Conservation (phyloP, 2,797 vertebrate species). For the Hybognathus amarus region DNA sequence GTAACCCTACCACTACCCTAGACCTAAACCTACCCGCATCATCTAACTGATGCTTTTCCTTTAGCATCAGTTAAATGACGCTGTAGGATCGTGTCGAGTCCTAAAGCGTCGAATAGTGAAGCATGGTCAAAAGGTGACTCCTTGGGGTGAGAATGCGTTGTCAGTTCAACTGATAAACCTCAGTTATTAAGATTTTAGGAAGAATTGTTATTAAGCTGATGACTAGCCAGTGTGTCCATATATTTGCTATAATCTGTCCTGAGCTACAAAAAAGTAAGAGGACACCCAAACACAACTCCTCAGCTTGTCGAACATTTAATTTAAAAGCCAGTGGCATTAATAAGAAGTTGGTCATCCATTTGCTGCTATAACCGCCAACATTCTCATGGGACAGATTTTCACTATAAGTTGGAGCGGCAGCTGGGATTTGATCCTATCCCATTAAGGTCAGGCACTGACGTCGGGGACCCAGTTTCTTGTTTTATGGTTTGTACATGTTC, state of each 20-base stretch:
- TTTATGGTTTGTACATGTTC: not conserved
- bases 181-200: not conserved
- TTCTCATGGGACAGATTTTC: not conserved
- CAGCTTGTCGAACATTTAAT: not conserved
- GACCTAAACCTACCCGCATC: too few relatives aligned
- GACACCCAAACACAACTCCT: conserved; percentile 11
- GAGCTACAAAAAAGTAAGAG: not conserved
- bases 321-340: not conserved
- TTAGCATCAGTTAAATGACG: too few relatives aligned
- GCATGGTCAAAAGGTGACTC: too few relatives aligned
- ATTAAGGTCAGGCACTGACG: not conserved
- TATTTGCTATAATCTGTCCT: not conserved
- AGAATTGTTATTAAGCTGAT: not conserved
- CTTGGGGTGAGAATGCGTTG: too few relatives aligned
- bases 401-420: not conserved
- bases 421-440: conserved; percentile 6
- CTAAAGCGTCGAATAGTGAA: too few relatives aligned
- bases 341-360: conserved; percentile 20
- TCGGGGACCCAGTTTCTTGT: not conserved
- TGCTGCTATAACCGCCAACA: not conserved
- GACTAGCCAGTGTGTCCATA: not conserved
- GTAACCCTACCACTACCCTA: too few relatives aligned
- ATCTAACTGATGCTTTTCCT: too few relatives aligned
- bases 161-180: not conserved
- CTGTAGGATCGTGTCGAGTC: too few relatives aligned